Evolutionary conservation across 2,113 vertebrate genomes (phyloP), one percentile per base, ranked within the genome.

Genomic region (Ondatra zibethicus): DNA sequence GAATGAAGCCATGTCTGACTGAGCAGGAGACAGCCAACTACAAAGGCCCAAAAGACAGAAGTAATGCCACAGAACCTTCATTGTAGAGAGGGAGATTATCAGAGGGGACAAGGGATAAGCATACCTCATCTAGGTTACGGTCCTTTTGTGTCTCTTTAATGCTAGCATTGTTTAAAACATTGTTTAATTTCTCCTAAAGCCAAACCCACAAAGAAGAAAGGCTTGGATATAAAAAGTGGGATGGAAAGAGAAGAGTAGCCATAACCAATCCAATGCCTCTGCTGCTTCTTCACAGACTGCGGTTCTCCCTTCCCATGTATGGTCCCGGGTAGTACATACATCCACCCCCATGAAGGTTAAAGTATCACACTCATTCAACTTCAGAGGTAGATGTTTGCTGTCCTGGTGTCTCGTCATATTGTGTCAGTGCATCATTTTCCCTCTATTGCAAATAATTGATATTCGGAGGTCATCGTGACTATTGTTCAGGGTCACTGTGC

Each of bases 181-280:
- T 52, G 23, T 82, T 0, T 68, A 80, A 90, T 93, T 86, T 61
- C 42, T 36, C 1, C 91, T 36, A 89, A 93, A 76, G 25, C 23
- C 39, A 65, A 91, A 91, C 78, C 19, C 42, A 10, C 31, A 11
- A 16, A 75, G 52, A 96, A 95, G 91, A 88, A 92, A 84, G n/a
- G 25, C 36, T 92, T 76, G 19, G 58, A 89, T 1, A 7, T 87
- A 65, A 93, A 93, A 92, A 70, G 39, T 29, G 39, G 77, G n/a
- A 80, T 29, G 29, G 39, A 88, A 93, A 73, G 33, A 31, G 27
- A 78, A 70, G 33, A 55, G 45, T 55, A 92, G 17, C 39, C 63
- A 89, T 1, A 88, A 19, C 63, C 75, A 72, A 58, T 0, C 52
- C 70, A 77, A 58, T 2, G 25, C 3, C 42, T 5, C 5, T 73